A percentile compares a stretch with the other conserved stretches of the same genome.
Evolutionary conservation across 2,113 vertebrate species (phyloP).

Genomic region (Petaurus breviceps): DNA sequence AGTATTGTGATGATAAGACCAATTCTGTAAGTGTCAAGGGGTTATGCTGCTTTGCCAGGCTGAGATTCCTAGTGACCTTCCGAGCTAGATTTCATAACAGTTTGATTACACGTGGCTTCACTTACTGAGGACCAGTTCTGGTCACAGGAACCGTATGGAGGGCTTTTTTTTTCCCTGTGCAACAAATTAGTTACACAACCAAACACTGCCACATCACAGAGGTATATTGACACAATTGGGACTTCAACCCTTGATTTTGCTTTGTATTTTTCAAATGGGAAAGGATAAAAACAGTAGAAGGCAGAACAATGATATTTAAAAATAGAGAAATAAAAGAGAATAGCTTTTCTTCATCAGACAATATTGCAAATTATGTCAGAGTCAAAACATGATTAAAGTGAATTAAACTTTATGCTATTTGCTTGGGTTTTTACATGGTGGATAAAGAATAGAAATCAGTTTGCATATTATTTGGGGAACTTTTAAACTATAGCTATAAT

Average conservation of each 20-base stretch:
- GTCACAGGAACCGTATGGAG: constrained; percentile 30
- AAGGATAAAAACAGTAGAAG: constrained; percentile 61
- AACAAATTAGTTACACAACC: constrained; percentile 73
- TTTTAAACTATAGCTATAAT: constrained; percentile 72
- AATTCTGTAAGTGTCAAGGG: not conserved
- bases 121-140: not conserved
- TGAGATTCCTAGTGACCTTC: constrained; percentile 23
- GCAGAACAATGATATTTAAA: constrained; percentile 60
- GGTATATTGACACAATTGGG: constrained; percentile 76
- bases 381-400: constrained; percentile 51
- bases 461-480: constrained; percentile 70
- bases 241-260: constrained; percentile 79
- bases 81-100: constrained; percentile 36
- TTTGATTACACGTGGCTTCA: accelerated
- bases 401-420: constrained; percentile 68
- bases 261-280: constrained; percentile 77
- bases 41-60: not conserved
- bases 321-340: constrained; percentile 6
- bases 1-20: not conserved
- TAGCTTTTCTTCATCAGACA: constrained; percentile 62
- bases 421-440: constrained; percentile 59
- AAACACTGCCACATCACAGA: constrained; percentile 78
- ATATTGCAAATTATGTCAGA: constrained; percentile 65
- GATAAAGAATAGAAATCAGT: constrained; percentile 68
- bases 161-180: constrained; percentile 67